Base-by-base conservation (phyloP, 2,888 invertebrate genomes). In the Chromoteleia sp. region DNA sequence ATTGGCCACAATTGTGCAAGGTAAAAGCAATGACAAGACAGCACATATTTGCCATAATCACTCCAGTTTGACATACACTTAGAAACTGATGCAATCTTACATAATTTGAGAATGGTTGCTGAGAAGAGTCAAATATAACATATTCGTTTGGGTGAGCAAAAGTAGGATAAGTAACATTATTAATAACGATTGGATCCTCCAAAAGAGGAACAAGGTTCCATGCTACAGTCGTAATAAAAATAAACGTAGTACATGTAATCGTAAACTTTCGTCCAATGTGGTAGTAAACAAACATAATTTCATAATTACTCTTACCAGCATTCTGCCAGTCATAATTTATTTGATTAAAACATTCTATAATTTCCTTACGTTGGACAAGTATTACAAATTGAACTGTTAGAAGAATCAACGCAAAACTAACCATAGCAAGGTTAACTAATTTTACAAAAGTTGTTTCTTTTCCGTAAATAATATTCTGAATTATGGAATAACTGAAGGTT, bases 11-110 rank as follows among this genome's bases (percentile, higher is more conserved):
- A 41, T 67, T 67, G 7, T 67, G 67, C 41, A 67, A 12, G 0
- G 67, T 67, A 15, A 67, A 41, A 4, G 52, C 15, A 29, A 30
- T 52, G n/a, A 67, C 41, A 10, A 67, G 4, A 17, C 67, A 43
- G 6, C 67, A 68, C 54, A 68, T 68, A 15, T 68, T 68, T 15
- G 21, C 54, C 67, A 68, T 56, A 43, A 68, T 54, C 0, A 68
- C 17, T 19, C 67, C 67, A 10, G 17, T 33, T 14, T 68, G 67
- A 10, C 17, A 17, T 43, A 43, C n/a, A 29, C 54, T 43, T 1
- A 30, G 8, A 0, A 68, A 43, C 12, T 68, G 67, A 19, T 68
- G 54, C 0, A 68, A 0, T 54, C 54, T n/a, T n/a, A 68, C 67
- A 14, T 25, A 30, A n/a, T n/a, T n/a, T n/a, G n/a, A n/a, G 10